Percentiles rank a stretch among this genome's conserved stretches.
Conservation (phyloP, 2,888 invertebrate genomes). For the Drosophila yooni region DNA sequence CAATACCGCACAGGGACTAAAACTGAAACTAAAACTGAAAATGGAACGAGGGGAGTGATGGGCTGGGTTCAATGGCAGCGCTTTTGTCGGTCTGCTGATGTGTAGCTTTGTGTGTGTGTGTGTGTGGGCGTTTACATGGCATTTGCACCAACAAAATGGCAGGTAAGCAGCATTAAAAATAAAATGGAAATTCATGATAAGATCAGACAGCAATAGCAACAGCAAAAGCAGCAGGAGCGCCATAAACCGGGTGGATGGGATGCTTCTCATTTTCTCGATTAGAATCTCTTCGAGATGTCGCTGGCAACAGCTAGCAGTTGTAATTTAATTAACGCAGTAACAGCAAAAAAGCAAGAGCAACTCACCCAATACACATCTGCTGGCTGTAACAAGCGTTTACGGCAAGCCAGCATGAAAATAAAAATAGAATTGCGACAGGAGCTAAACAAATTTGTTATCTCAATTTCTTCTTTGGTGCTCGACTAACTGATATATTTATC, state of each 20-base stretch:
- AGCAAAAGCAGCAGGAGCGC: background rate
- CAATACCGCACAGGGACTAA: constrained; percentile 45
- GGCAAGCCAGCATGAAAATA: constrained; percentile 45
- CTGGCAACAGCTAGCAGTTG: constrained; percentile 38
- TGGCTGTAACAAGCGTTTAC: constrained; percentile 45
- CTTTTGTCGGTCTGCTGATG: constrained; percentile 2
- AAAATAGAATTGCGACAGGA: constrained; percentile 53
- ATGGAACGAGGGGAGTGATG: background rate
- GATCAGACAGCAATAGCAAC: constrained; percentile 32
- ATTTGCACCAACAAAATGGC: constrained; percentile 48
- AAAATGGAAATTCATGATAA: constrained; percentile 51
- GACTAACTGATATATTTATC: constrained; percentile 36
- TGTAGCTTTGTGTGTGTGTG: constrained; percentile 1
- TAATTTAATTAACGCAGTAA: constrained; percentile 57
- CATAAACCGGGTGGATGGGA: constrained; percentile 10
- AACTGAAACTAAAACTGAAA: constrained; percentile 29
- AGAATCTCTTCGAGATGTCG: constrained; percentile 47
- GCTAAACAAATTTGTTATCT: constrained; percentile 40
- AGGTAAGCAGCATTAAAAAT: constrained; percentile 54
- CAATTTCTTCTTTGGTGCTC: background rate
- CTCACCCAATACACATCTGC: constrained; percentile 21
- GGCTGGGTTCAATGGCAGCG: constrained; percentile 35
- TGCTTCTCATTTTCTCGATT: constrained; percentile 52
- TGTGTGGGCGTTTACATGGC: constrained; percentile 7
- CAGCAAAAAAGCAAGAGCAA: constrained; percentile 17